Evolutionary conservation across 1,140 invertebrate genomes (phyloP).

Genomic region (Galleria mellonella): DNA sequence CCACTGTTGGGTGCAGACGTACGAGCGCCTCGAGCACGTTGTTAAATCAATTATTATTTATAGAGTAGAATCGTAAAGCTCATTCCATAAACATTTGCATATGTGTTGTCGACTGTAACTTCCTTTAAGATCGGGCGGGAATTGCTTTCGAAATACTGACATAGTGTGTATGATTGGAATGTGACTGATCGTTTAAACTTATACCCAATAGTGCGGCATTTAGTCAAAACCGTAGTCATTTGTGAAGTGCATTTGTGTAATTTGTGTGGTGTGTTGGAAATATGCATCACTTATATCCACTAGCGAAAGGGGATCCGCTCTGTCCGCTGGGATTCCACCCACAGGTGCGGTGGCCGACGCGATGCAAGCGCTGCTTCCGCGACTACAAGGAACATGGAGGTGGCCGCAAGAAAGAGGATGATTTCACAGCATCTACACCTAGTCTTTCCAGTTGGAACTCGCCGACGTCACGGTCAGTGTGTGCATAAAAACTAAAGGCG

Average conservation of each 20-base stretch:
- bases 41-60: slow-evolving; percentile 61
- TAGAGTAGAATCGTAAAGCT: slow-evolving; percentile 54
- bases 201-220: slow-evolving; percentile 42
- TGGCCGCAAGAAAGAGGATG: slow-evolving; percentile 80
- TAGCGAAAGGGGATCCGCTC: slow-evolving; percentile 88
- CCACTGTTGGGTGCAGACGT: slow-evolving; percentile 58
- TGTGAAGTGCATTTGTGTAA: slow-evolving; percentile 52
- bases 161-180: slow-evolving; percentile 20
- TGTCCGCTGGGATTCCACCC: slow-evolving; percentile 96
- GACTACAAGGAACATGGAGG: slow-evolving; percentile 94
- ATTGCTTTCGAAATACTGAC: slow-evolving; percentile 7
- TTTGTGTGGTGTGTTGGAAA: slow-evolving; percentile 23
- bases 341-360: slow-evolving; percentile 93
- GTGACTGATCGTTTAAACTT: slow-evolving; percentile 22
- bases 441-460: slow-evolving; percentile 81
- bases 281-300: slow-evolving; percentile 88
- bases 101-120: slow-evolving; percentile 23
- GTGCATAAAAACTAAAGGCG: no score
- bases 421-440: slow-evolving; percentile 84
- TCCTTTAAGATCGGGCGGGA: slow-evolving; percentile 5
- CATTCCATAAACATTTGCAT: slow-evolving; percentile 62
- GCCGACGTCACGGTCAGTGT: slow-evolving; percentile 74
- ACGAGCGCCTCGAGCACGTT: slow-evolving; percentile 46
- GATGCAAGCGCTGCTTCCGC: slow-evolving; percentile 94
- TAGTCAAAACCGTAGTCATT: slow-evolving; percentile 53